These are phyloP conservation scores for Emesis furor DNA, from an alignment of 2,888 invertebrate genomes.

Conservation along the genomic window DNA sequence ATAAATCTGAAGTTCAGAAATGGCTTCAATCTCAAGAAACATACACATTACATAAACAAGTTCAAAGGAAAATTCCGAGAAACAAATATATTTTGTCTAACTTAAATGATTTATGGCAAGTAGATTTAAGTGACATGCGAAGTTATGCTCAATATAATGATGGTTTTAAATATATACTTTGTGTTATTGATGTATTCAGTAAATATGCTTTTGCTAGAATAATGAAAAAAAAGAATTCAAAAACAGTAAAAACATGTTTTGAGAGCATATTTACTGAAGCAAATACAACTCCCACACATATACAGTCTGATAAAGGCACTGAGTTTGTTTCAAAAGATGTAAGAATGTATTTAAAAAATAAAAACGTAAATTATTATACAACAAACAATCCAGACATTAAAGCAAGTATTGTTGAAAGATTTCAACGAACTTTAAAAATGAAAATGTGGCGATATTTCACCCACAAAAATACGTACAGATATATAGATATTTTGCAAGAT, in stretches of 20 bases:
- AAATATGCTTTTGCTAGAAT: constrained; percentile 67
- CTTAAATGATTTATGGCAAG: constrained; percentile 59
- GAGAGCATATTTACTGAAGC: constrained; percentile 67
- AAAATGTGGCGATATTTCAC: constrained; percentile 74
- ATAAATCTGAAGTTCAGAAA: constrained; percentile 53
- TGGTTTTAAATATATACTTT: constrained; percentile 66
- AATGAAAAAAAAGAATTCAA: constrained; percentile 63
- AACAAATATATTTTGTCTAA: constrained; percentile 70
- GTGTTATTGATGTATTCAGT: constrained; percentile 72
- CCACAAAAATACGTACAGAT: constrained; percentile 48
- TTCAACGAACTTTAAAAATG: constrained; percentile 73
- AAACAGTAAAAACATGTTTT: constrained; percentile 60
- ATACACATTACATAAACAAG: constrained; percentile 59
- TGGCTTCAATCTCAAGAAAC: constrained; percentile 71
- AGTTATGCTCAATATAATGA: constrained; percentile 28
- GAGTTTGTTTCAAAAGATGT: constrained; percentile 70
- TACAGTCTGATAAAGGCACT: constrained; percentile 65
- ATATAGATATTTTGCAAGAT: constrained; percentile 46
- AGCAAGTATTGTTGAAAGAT: constrained; percentile 72
- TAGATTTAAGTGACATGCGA: constrained; percentile 15
- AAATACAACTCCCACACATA: constrained; percentile 45
- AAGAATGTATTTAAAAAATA: constrained; percentile 53
- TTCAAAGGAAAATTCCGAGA: constrained; percentile 54
- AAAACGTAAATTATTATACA: constrained; percentile 63
- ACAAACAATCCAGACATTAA: constrained; percentile 74